A percentile compares a stretch with the other conserved stretches of the same genome.
Evolutionary conservation across 2,888 invertebrate species (phyloP).

Genomic region (Drosophila peninsularis): DNA sequence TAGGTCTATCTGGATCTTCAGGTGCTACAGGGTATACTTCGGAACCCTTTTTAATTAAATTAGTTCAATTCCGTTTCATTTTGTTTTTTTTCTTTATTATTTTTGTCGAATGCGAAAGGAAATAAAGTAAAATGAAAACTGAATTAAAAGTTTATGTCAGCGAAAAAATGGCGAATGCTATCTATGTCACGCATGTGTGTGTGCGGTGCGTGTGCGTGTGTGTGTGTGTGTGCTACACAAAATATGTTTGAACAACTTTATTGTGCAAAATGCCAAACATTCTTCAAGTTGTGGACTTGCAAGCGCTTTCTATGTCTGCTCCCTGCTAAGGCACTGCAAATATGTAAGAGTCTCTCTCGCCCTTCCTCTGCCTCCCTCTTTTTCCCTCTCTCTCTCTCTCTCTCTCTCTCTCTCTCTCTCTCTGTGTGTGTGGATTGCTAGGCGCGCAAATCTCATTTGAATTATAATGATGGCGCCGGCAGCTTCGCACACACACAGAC

Average conservation of each 20-base stretch:
- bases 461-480: slow-evolving; percentile 76
- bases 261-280: slow-evolving; percentile 78
- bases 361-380: background rate
- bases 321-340: slow-evolving; percentile 6
- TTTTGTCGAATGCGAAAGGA: slow-evolving; percentile 17
- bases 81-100: slow-evolving; percentile 5
- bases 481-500: slow-evolving; percentile 42
- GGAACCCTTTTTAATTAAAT: slow-evolving; percentile 28
- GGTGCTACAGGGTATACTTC: background rate
- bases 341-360: background rate
- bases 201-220: slow-evolving; percentile 8
- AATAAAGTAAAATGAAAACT: slow-evolving; percentile 56
- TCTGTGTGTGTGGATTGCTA: slow-evolving; percentile 49
- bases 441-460: slow-evolving; percentile 77
- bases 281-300: slow-evolving; percentile 67
- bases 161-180: slow-evolving; percentile 59
- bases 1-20: background rate
- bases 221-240: slow-evolving; percentile 40
- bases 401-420: background rate
- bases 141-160: slow-evolving; percentile 73
- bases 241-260: slow-evolving; percentile 78
- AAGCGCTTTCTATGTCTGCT: slow-evolving; percentile 22
- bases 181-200: slow-evolving; percentile 18
- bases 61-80: slow-evolving; percentile 5
- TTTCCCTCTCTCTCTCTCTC: background rate